Percentiles rank a stretch among this genome's conserved stretches.
Evolutionary conservation across 2,888 invertebrate genomes (phyloP).

Genomic region (Exephanes ischioxanthus): DNA sequence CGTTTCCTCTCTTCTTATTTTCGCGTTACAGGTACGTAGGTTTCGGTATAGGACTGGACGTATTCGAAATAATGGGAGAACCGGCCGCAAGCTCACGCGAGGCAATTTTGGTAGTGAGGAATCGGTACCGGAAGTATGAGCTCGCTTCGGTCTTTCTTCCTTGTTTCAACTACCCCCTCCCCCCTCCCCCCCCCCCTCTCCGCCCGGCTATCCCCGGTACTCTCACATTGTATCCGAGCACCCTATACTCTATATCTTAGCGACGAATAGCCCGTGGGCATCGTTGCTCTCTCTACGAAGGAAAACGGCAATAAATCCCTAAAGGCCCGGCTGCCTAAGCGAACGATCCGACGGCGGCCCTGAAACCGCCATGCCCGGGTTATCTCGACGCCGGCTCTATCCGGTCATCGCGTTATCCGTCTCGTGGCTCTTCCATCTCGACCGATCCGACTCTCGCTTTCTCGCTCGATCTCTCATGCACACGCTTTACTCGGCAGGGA

Average conservation of each 20-base stretch:
- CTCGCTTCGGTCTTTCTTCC: slow-evolving; percentile 67
- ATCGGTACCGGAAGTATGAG: slow-evolving; percentile 72
- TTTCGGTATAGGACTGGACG: slow-evolving; percentile 11
- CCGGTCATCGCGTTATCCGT: slow-evolving; percentile 75
- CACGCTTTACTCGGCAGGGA: slow-evolving; percentile 38
- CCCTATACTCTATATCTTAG: slow-evolving; percentile 15
- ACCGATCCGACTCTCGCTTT: slow-evolving; percentile 36
- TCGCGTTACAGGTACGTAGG: background rate
- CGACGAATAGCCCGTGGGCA: slow-evolving; percentile 59
- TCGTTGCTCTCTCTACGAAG: slow-evolving; percentile 54
- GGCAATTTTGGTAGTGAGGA: slow-evolving; percentile 65
- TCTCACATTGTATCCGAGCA: slow-evolving; percentile 4
- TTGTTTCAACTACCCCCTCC: background rate
- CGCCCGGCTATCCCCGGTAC: background rate
- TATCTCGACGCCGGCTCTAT: slow-evolving; percentile 69
- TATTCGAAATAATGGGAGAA: slow-evolving; percentile 63
- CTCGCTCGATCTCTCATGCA: slow-evolving; percentile 30
- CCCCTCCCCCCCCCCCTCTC: background rate
- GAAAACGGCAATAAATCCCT: slow-evolving; percentile 67
- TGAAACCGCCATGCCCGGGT: slow-evolving; percentile 63
- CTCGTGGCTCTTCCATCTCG: slow-evolving; percentile 68
- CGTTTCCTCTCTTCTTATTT: slow-evolving; percentile 20
- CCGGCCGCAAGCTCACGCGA: slow-evolving; percentile 57
- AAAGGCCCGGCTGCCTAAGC: slow-evolving; percentile 40
- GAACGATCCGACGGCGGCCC: slow-evolving; percentile 57